Evolutionary conservation across 2,113 vertebrate genomes (phyloP).

Genomic region (Emberiza fucata): DNA sequence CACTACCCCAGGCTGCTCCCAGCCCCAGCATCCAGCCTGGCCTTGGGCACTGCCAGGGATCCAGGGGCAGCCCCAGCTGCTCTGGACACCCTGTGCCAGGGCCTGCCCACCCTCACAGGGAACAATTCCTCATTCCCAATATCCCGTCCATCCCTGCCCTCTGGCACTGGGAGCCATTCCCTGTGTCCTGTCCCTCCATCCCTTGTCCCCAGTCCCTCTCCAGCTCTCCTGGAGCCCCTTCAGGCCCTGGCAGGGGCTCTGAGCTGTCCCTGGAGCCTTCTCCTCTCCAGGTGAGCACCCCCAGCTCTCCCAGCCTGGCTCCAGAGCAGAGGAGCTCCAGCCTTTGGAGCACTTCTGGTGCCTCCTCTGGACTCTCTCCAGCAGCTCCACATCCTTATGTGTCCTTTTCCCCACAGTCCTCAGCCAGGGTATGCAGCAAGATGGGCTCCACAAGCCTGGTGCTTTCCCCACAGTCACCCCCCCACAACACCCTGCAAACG

Average conservation of each 20-base stretch:
- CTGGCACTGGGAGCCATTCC: not conserved
- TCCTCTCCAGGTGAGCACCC: rapidly evolving
- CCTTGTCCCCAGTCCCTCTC: not conserved
- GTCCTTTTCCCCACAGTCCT: not conserved
- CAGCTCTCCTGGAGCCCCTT: not conserved
- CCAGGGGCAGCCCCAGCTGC: not conserved
- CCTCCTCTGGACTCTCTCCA: not conserved
- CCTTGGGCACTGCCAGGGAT: rapidly evolving
- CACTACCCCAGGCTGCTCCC: rapidly evolving
- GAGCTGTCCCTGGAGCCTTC: not conserved
- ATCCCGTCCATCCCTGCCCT: not conserved
- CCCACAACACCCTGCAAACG: not conserved
- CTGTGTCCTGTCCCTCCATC: not conserved
- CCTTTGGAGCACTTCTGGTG: rapidly evolving
- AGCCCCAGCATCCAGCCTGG: not conserved
- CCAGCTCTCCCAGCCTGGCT: not conserved
- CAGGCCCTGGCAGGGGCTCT: rapidly evolving
- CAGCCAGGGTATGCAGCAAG: not conserved
- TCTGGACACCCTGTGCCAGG: not conserved
- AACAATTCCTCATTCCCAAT: not conserved
- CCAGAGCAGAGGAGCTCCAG: not conserved
- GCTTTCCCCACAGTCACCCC: not conserved
- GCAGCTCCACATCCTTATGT: not conserved
- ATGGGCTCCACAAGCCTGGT: rapidly evolving
- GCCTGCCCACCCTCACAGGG: rapidly evolving